Percentiles rank a stretch among this genome's conserved stretches.
These are phyloP conservation scores for Rhingia campestris DNA, from an alignment of 2,888 invertebrate genomes.

Conservation along the genomic window DNA sequence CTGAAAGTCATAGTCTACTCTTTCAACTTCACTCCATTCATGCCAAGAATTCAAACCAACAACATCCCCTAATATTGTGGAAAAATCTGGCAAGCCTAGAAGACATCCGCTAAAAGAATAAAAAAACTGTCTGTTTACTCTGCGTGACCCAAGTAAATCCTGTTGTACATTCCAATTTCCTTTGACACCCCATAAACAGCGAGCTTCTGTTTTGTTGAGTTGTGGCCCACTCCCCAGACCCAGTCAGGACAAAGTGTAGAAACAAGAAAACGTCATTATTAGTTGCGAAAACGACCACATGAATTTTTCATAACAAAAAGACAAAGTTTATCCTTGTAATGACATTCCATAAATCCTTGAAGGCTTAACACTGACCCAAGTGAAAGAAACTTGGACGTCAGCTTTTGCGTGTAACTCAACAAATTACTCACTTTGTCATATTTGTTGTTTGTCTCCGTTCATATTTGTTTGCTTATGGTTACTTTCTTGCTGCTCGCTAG, in stretches of 20 bases:
- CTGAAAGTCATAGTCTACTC: too few species aligned
- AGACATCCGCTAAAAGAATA: neutral
- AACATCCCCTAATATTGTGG: too few species aligned
- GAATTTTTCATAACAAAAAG: conserved; percentile 73
- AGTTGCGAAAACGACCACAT: conserved; percentile 68
- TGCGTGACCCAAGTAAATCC: conserved; percentile 27
- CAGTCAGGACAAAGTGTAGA: neutral
- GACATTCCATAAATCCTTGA: conserved; percentile 73
- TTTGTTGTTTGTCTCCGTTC: conserved; percentile 57
- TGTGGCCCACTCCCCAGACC: neutral
- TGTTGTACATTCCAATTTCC: conserved; percentile 67
- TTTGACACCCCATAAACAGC: conserved; percentile 44
- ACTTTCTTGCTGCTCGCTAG: conserved; percentile 14
- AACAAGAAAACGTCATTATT: conserved; percentile 59
- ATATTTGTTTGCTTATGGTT: conserved; percentile 58
- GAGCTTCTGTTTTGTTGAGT: conserved; percentile 1
- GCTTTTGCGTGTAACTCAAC: conserved; percentile 70
- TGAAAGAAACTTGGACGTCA: conserved; percentile 66
- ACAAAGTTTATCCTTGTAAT: conserved; percentile 72
- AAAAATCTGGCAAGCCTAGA: conserved; percentile 20
- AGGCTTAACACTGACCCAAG: conserved; percentile 68
- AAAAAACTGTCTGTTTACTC: neutral
- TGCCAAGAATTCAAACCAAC: neutral
- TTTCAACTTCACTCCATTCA: neutral
- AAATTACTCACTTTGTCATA: conserved; percentile 73